Conservation (phyloP, 2,797 vertebrate species). For the Graptemys geographica region DNA sequence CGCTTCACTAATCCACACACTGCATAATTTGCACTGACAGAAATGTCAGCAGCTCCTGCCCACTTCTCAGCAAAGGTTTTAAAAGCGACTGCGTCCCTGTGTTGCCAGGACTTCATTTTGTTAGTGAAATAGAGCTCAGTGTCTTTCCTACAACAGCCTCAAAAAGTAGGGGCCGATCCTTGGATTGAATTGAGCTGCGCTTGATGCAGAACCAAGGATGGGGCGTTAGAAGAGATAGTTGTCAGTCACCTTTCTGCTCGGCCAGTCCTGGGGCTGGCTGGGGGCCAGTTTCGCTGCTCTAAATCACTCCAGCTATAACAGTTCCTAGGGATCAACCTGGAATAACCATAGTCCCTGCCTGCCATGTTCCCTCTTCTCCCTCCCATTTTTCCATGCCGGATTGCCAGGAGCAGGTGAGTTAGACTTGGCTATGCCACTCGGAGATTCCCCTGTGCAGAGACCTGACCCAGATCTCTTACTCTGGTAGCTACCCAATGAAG, state of each 20-base stretch:
- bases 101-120: neutral
- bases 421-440: neutral
- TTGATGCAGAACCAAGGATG: neutral
- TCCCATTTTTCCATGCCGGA: neutral
- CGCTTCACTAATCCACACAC: neutral
- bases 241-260: neutral
- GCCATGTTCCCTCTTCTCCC: neutral
- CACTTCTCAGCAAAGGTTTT: neutral
- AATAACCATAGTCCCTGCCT: neutral
- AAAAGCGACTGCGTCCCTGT: neutral
- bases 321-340: neutral
- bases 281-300: neutral
- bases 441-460: neutral
- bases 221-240: neutral
- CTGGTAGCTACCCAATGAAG: neutral
- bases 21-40: neutral
- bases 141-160: neutral
- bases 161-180: neutral
- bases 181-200: neutral
- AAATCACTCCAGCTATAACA: neutral
- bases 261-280: neutral
- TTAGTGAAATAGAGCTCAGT: neutral
- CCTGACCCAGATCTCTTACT: neutral
- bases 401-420: neutral
- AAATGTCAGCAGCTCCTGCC: neutral